Base-by-base conservation (phyloP, 2,113 vertebrate species). In the Heliornis fulica region DNA sequence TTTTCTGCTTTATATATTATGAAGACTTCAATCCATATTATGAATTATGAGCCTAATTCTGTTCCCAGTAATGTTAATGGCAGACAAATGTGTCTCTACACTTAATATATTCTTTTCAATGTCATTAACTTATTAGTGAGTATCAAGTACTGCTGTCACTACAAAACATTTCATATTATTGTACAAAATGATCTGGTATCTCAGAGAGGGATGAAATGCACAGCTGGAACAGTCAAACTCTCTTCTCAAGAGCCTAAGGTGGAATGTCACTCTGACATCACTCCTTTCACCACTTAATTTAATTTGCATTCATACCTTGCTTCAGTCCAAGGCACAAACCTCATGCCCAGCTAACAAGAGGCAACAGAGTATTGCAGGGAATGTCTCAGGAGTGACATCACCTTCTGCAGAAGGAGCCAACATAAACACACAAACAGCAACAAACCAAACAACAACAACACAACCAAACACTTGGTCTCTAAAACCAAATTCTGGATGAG, bases 141-240 rank as follows among this genome's bases (percentile, higher is more conserved):
- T 87, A 94, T 78, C 69, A 93, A 75, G n/a, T 53, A 90, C 89
- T 89, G 53, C 56, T 95, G 68, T 88, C 66, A 96, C 82, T 50
- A 92, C 64, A 91, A 92, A 95, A 96, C 89, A 95, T 69, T 90
- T 70, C 56, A 68, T 48, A 60, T 87, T 88, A 96, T 65, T 89
- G 87, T 75, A 38, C 50, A 74, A 70, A 93, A 84, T 76, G 34
- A 95, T 78, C 51, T 69, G 53, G 20, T 79, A 86, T 34, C 93
- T 93, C 75, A 87, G 32, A 87, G n/a, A 77, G 79, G 41, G 81
- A 70, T 77, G 17, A 41, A 90, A 66, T 14, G 4, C 10, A 19
- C 25, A 63, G n/a, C 15, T 15, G 80, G 71, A 78, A 91, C 34
- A 45, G 64, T 19, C 17, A 94, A 92, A 17, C 23, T 87, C 43